These are phyloP conservation scores for Furcifer pardalis DNA, from an alignment of 2,797 vertebrate genomes.

Conservation along the genomic window DNA sequence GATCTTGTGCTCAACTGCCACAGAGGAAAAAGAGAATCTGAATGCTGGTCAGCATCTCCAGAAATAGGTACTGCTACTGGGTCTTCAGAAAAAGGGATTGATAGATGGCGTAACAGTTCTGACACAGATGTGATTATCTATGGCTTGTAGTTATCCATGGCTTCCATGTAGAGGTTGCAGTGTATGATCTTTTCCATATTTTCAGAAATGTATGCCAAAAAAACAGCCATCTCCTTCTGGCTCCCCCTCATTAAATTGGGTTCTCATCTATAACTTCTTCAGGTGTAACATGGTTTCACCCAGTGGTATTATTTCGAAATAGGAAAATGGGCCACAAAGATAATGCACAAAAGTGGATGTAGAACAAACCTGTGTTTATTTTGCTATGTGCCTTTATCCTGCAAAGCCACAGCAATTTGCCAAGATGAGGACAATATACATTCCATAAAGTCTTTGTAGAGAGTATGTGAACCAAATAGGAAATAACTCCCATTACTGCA, in stretches of 20 bases:
- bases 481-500: not conserved
- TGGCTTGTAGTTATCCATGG: too few relatives aligned
- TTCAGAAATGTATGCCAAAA: not conserved
- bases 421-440: not conserved
- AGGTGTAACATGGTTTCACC: not conserved
- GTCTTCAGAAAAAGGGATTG: not conserved
- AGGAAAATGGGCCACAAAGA: not conserved
- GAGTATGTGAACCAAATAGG: too few relatives aligned
- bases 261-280: not conserved
- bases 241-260: not conserved
- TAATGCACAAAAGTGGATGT: not conserved
- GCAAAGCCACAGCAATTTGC: not conserved
- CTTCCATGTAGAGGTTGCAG: not conserved
- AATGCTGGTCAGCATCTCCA: not conserved
- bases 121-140: too few relatives aligned
- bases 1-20: not conserved
- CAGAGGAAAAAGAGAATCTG: not conserved
- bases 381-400: too few relatives aligned
- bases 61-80: too few relatives aligned
- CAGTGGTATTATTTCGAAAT: not conserved
- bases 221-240: not conserved
- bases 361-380: not conserved
- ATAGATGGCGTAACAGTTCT: too few relatives aligned
- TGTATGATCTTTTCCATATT: not conserved
- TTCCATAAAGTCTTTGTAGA: not conserved